These are phyloP conservation scores for Microtus pennsylvanicus DNA, from an alignment of 2,113 vertebrate species.

Conservation along the genomic window DNA sequence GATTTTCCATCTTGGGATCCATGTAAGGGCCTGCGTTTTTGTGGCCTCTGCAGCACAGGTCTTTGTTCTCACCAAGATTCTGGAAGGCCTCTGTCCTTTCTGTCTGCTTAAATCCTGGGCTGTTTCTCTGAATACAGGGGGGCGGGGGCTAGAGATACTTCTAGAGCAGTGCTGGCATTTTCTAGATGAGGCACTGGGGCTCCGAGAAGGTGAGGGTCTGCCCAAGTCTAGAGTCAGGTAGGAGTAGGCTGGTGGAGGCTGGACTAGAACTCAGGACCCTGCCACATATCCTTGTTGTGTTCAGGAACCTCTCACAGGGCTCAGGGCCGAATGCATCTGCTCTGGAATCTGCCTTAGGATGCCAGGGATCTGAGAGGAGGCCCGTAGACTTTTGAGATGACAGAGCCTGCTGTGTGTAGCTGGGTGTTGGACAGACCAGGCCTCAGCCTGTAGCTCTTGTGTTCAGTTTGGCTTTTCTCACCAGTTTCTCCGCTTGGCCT, in stretches of 20 bases:
- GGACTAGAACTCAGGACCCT: not conserved
- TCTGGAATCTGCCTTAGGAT: slow-evolving; percentile 23
- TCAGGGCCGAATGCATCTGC: not conserved
- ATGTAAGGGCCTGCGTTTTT: not conserved
- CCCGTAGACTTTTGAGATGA: slow-evolving; percentile 8
- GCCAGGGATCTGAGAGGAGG: slow-evolving; percentile 34
- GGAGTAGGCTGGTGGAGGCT: not conserved
- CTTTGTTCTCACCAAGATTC: slow-evolving; percentile 73
- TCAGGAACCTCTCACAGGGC: not conserved
- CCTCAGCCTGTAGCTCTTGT: not conserved
- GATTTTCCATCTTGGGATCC: not conserved
- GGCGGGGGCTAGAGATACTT: not conserved
- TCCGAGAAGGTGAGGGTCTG: not conserved
- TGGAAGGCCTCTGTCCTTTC: slow-evolving; percentile 46
- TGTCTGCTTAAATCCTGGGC: slow-evolving; percentile 29
- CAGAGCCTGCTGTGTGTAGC: slow-evolving; percentile 43
- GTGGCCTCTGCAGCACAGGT: not conserved
- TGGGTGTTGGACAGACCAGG: not conserved
- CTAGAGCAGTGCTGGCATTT: slow-evolving; percentile 6
- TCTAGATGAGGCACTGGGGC: not conserved
- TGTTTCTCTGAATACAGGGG: not conserved
- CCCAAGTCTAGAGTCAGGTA: not conserved
- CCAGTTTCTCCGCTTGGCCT: not conserved
- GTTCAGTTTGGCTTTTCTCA: not conserved
- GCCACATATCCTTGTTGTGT: not conserved